phyloP scores from a whole-genome alignment of 2,888 invertebrate genomes.

The Zaprionus bogoriensis region DNA sequence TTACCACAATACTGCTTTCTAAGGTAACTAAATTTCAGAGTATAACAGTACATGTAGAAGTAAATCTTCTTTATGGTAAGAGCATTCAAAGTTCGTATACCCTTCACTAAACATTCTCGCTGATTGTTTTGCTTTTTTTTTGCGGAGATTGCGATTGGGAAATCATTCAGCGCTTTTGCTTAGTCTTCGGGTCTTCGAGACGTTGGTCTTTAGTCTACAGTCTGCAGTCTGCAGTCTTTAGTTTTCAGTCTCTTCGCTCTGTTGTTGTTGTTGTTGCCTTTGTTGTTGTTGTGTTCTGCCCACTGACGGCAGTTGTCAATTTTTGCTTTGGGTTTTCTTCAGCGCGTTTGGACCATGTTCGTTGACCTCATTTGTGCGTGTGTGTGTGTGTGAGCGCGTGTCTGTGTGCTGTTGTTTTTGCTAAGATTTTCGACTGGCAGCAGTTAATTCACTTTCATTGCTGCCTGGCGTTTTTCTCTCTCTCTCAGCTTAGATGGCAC shows the following conservation, averaged over 20 bases:
- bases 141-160: slow-evolving; percentile 40
- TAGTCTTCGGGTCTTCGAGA: slow-evolving; percentile 6
- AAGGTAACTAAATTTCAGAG: not conserved
- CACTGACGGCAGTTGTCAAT: slow-evolving; percentile 62
- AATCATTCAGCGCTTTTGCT: slow-evolving; percentile 54
- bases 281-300: slow-evolving; percentile 56
- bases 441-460: slow-evolving; percentile 72
- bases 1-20: not conserved
- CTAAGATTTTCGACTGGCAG: slow-evolving; percentile 40
- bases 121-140: slow-evolving; percentile 16
- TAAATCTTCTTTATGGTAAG: too few relatives aligned
- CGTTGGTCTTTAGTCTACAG: not conserved
- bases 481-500: slow-evolving; percentile 30
- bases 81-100: not conserved
- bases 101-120: too few relatives aligned
- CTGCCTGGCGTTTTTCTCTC: slow-evolving; percentile 11
- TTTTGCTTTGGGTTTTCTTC: slow-evolving; percentile 34
- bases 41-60: too few relatives aligned
- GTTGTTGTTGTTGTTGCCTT: slow-evolving; percentile 9
- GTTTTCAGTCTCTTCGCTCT: not conserved
- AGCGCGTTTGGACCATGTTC: slow-evolving; percentile 55
- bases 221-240: too few relatives aligned
- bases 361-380: slow-evolving; percentile 60
- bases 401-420: slow-evolving; percentile 23
- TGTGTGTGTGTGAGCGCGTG: slow-evolving; percentile 8